These are phyloP conservation scores for Trachelus tabidus DNA, from an alignment of 2,888 invertebrate species.

Conservation along the genomic window DNA sequence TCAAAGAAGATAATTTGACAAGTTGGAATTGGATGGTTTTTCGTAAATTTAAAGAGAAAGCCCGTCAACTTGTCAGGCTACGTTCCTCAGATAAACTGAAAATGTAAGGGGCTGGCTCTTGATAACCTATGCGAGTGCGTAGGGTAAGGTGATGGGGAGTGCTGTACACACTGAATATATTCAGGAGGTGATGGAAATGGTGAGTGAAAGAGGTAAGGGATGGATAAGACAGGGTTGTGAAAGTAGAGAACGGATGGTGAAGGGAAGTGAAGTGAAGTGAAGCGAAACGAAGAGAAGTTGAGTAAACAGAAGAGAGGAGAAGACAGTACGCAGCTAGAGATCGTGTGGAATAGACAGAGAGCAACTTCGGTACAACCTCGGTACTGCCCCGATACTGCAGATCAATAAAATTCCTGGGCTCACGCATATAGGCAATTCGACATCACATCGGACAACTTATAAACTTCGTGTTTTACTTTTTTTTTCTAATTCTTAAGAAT, in stretches of 20 bases:
- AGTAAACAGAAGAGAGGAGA: not conserved
- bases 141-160: not conserved
- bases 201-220: not conserved
- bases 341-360: not conserved
- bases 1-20: not conserved
- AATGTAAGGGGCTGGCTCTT: not conserved
- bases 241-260: not conserved
- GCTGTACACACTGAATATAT: not conserved
- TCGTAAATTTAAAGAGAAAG: not conserved
- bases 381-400: not conserved
- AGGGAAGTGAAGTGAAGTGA: not conserved
- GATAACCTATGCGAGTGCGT: not conserved
- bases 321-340: not conserved
- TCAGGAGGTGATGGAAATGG: not conserved
- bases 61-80: not conserved
- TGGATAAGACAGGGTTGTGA: not conserved
- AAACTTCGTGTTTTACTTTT: not conserved
- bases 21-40: not conserved
- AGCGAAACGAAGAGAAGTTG: not conserved
- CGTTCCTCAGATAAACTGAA: not conserved
- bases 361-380: not conserved
- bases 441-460: not conserved
- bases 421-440: not conserved
- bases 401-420: not conserved
- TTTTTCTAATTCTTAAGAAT: not conserved